A percentile compares a stretch with the other conserved stretches of the same genome.
These are phyloP conservation scores for Pangasianodon hypophthalmus DNA, from an alignment of 2,113 vertebrate species.

Conservation along the genomic window DNA sequence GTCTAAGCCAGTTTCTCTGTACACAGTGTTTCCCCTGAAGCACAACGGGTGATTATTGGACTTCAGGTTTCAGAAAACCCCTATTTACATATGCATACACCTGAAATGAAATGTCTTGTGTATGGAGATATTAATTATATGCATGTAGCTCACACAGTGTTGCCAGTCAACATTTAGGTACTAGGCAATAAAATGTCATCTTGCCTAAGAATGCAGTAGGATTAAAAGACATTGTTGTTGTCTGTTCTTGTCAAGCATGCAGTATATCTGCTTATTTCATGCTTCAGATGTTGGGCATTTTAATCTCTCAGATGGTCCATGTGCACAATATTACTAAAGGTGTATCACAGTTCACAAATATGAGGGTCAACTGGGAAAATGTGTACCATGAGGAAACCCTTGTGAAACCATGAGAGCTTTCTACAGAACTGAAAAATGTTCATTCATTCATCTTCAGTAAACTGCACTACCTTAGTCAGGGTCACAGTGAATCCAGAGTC, in stretches of 20 bases:
- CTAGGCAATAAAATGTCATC: not conserved
- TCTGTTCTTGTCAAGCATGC: not conserved
- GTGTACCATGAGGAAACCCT: not conserved
- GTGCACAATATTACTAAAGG: not conserved
- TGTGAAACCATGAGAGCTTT: not conserved
- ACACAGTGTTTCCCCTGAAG: not conserved
- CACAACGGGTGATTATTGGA: not conserved
- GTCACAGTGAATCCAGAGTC: not conserved
- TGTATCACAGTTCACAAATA: not conserved
- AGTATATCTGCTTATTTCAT: not conserved
- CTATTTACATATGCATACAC: not conserved
- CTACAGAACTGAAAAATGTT: not conserved
- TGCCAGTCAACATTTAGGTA: not conserved
- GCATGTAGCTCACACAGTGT: not conserved
- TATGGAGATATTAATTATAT: not conserved
- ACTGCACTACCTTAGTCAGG: not conserved
- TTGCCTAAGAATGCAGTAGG: not conserved
- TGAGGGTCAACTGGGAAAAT: not conserved
- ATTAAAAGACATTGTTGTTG: not conserved
- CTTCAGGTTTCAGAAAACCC: not conserved
- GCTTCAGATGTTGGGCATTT: not conserved
- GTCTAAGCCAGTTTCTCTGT: not conserved
- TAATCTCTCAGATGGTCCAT: not conserved
- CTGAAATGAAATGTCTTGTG: not conserved
- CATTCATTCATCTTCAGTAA: not conserved